phyloP scores from a whole-genome alignment of 2,113 vertebrate genomes.

The Cygnus buccinator region DNA sequence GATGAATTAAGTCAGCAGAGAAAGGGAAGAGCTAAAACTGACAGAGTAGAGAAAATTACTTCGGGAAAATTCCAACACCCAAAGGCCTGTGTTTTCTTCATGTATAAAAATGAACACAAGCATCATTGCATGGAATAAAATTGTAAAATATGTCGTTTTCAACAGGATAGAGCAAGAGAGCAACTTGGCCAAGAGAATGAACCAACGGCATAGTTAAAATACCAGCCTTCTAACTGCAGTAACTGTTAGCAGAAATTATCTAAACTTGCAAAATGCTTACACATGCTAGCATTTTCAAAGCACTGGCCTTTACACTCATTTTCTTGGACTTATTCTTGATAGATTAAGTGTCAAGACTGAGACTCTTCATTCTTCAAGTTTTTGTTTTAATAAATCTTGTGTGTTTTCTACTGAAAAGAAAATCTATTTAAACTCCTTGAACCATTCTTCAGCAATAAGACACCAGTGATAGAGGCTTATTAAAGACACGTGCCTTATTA shows the following conservation, averaged over 20 bases:
- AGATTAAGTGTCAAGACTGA: not conserved
- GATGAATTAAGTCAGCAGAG: not conserved
- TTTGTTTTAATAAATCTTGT: not conserved
- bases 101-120: not conserved
- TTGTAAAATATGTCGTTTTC: not conserved
- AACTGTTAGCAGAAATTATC: not conserved
- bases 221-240: not conserved
- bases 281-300: not conserved
- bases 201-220: not conserved
- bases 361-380: not conserved
- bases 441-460: not conserved
- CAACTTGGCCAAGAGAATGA: not conserved
- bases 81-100: not conserved
- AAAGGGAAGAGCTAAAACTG: not conserved
- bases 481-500: not conserved
- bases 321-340: not conserved
- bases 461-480: rapidly evolving
- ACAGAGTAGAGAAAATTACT: not conserved
- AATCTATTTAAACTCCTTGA: not conserved
- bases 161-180: not conserved
- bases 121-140: not conserved
- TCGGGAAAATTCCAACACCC: not conserved
- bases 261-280: not conserved
- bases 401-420: not conserved
- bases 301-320: not conserved